Evolutionary conservation across 2,888 invertebrate species (phyloP), one percentile per base, ranked within the genome.

Genomic region (Ormyrus rosae): DNA sequence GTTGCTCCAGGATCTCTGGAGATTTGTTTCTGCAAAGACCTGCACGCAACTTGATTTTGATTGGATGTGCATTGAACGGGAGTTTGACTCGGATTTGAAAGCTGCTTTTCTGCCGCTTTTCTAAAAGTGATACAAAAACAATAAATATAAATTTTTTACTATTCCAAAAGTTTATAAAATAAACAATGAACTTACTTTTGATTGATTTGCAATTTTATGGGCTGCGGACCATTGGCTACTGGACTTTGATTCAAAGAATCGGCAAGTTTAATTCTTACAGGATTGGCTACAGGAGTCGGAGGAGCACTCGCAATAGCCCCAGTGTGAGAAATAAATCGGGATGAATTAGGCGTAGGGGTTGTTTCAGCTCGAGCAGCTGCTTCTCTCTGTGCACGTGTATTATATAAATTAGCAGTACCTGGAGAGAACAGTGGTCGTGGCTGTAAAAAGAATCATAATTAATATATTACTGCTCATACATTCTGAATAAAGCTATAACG

Each of bases 1-100:
- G 88, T 88, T 82, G 87, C 88, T 63, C 88, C 88, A 2, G 89
- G 87, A 77, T 91, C 91, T 81, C 90, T 86, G 0, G 90, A 90
- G 63, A 91, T 91, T 85, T 91, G 91, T 90, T 93, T 94, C 88
- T 93, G 93, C 2, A 93, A 90, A 2, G 92, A 93, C 61, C 93
- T 92, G 84, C 90, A 87, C 88, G 71, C 19, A 63, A 80, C 67
- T 48, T 78, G 55, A 55, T 45, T 81, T 76, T 65, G 68, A 81
- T 83, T 60, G 77, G n/a, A 46, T 80, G 82, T 34, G 46, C 65
- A 61, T 11, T 65, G 75, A 48, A 46, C 61, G 7, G 51, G 67
- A 3, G 76, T 19, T 51, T 82, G 80, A 19, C 19, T 34, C 6
- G 81, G 34, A 34, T 0, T 55, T 83, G 84, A 64, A 71, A 85